Base-by-base conservation (phyloP, 2,797 vertebrate species). In the Bradypodion pumilum region DNA sequence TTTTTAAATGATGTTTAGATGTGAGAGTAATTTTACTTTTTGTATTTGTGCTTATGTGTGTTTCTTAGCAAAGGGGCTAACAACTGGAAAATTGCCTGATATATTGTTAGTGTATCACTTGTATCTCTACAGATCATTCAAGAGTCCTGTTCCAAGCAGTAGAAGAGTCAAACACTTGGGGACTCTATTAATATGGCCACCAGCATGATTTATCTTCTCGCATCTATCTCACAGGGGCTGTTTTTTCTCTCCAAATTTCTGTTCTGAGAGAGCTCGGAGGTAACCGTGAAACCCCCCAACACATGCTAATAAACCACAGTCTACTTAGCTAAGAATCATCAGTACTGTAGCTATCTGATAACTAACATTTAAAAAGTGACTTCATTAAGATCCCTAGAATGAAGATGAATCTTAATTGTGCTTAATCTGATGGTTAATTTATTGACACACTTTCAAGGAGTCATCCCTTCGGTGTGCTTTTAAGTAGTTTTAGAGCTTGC, bases 351-450 rank as follows among this genome's bases (percentile, higher is more conserved):
- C 86, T 90, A 91, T 27, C 1, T 49, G 83, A 73, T 65, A 93
- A 87, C 83, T 86, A 92, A 89, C 78, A 81, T 52, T 91, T 82
- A 92, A 81, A 49, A 52, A 84, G 35, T 74, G 87, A 86, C 86
- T 92, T 94, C 92, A 94, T 92, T 93, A 95, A 80, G 74, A 83
- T 72, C 78, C 56, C 78, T 89, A 87, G 82, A 92, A 94, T 94
- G 90, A 94, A 89, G 91, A 93, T 87, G 86, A 92, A 73, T 76
- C 84, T 83, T 82, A 49, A 72, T 78, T 42, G 78, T 89, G 83
- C 85, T 90, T 77, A 92, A 88, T 83, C 74, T 85, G 89, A 84
- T 91, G 86, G 84, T 90, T 93, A 93, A 93, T 94, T 92, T 93
- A 93, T 88, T 91, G 91, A 92, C 83, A 88, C 83, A 81, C 77